These are phyloP conservation scores for Gallinago paraguaiae DNA, from an alignment of 2,113 vertebrate species.

Conservation along the genomic window DNA sequence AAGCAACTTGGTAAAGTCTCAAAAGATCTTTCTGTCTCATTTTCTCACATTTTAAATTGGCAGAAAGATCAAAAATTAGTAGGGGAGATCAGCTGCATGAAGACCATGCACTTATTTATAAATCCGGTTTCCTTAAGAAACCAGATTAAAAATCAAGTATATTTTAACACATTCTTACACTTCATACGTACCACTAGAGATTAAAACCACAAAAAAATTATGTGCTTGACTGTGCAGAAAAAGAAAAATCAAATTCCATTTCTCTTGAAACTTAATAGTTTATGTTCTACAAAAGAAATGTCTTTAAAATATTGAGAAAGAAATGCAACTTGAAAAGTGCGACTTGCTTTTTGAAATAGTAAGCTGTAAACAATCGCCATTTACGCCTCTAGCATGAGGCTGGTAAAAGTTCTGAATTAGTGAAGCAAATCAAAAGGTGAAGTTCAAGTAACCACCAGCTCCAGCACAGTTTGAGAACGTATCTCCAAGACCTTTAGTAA, in stretches of 20 bases:
- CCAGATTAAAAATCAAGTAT: neutral
- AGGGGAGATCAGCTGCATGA: neutral
- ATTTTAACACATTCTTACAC: neutral
- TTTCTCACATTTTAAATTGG: neutral
- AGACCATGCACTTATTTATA: neutral
- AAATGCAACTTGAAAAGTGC: neutral
- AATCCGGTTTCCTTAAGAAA: neutral
- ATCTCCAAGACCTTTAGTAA: neutral
- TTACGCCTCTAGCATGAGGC: neutral
- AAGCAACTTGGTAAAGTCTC: neutral
- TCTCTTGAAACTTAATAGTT: neutral
- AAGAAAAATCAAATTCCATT: neutral
- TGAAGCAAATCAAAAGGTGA: neutral
- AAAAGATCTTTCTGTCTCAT: neutral
- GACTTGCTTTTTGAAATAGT: neutral
- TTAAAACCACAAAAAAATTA: neutral
- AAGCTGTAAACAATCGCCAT: neutral
- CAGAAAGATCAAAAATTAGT: neutral
- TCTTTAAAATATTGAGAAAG: neutral
- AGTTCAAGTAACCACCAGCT: neutral
- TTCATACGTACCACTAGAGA: neutral
- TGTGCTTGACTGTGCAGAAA: neutral
- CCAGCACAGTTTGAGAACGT: neutral
- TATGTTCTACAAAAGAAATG: neutral
- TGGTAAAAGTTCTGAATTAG: neutral